Evolutionary conservation across 2,888 invertebrate genomes (phyloP), one percentile per base, ranked within the genome.

Genomic region (Epsilonema sp.): DNA sequence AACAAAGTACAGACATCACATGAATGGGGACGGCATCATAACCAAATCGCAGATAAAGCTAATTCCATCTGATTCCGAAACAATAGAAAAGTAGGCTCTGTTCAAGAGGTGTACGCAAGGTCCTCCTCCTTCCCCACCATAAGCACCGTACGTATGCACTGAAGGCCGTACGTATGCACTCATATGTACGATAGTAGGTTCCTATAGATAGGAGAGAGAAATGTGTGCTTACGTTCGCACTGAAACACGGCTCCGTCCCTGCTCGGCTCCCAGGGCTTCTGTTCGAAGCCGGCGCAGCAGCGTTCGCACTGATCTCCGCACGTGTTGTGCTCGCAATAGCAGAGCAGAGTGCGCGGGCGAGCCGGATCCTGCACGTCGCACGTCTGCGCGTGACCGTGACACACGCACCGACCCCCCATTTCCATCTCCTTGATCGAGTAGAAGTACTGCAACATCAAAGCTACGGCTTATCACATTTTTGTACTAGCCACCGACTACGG

Each of bases 391-490:
- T 97, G 94, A 0, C 97, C 97, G 59, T 97, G 92, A 67, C 97
- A 97, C 74, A 94, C 85, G 66, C 97, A 97, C 8, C 92, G 78
- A 16, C 97, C 97, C 5, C 94, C 94, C 58, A 97, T 86, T 62
- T 86, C 85, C 58, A 97, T 90, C 68, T 97, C 94, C 72, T 92
- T 90, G 60, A 97, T 90, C 54, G 92, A 90, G 71, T 97, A 97
- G 74, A 86, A 97, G 64, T 97, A 97, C 83, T 92, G 72, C 49
- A 73, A n/a, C n/a, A n/a, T n/a, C n/a, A n/a, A n/a, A n/a, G n/a
- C n/a, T 69, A 49, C 36, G 39, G n/a, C n/a, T 8, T 19, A 11
- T 31, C 8, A 16, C 8, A 31, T 31, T 31, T 31, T 11, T 31
- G 8, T 11, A 31, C 16, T 16, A 31, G 8, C 8, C 31, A 31